phyloP scores from a whole-genome alignment of 2,888 invertebrate genomes.

The Trichogramma dendrolimi region DNA sequence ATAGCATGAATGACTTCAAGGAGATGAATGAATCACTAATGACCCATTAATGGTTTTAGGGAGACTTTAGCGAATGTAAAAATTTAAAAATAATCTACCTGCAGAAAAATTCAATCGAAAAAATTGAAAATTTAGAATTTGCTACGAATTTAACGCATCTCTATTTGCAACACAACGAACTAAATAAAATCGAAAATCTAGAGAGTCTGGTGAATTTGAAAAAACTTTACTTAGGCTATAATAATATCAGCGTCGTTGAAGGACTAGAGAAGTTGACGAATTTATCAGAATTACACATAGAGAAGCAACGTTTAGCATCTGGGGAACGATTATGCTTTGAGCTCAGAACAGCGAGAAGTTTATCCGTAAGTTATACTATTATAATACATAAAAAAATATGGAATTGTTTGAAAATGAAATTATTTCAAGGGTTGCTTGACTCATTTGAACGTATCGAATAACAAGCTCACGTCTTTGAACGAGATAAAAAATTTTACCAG shows the following conservation, averaged over 20 bases:
- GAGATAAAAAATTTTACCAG: slow-evolving; percentile 56
- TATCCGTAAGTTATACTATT: slow-evolving; percentile 55
- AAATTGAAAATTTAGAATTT: slow-evolving; percentile 67
- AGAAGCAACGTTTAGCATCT: slow-evolving; percentile 60
- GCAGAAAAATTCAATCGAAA: slow-evolving; percentile 75
- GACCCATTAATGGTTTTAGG: slow-evolving; percentile 37
- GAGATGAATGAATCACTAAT: not conserved
- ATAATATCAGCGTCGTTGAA: slow-evolving; percentile 66
- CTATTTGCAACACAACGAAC: slow-evolving; percentile 74
- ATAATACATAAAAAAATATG: not conserved
- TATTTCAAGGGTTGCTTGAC: slow-evolving; percentile 55
- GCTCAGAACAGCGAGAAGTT: slow-evolving; percentile 58
- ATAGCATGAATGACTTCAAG: not conserved
- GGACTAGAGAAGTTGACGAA: slow-evolving; percentile 60
- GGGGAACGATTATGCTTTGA: slow-evolving; percentile 66
- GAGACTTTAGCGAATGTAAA: slow-evolving; percentile 46
- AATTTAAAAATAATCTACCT: slow-evolving; percentile 67
- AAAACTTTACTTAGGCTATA: slow-evolving; percentile 73
- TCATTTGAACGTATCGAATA: slow-evolving; percentile 63
- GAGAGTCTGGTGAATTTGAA: slow-evolving; percentile 62
- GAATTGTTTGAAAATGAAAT: slow-evolving; percentile 12
- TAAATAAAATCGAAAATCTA: slow-evolving; percentile 67
- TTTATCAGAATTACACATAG: slow-evolving; percentile 66
- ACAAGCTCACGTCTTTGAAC: slow-evolving; percentile 58
- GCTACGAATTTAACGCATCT: slow-evolving; percentile 65